Base-by-base conservation (phyloP, 2,888 invertebrate species). In the Octodonta nipae region DNA sequence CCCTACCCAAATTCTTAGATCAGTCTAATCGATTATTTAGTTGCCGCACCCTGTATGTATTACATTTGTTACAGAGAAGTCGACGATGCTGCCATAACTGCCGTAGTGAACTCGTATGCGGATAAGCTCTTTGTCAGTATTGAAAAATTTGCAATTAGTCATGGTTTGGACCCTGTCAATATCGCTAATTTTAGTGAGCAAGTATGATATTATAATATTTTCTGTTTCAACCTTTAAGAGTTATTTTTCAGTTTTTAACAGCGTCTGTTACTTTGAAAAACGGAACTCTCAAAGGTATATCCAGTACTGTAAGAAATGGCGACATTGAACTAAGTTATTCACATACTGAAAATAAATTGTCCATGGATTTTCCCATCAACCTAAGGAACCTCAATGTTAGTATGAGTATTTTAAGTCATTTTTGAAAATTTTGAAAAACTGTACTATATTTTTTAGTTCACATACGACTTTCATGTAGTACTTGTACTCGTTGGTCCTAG, bases 271-370 rank as follows among this genome's bases (percentile, higher is more conserved):
- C 12, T 34, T 56, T 71, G 38, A 56, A 60, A 30, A 51, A 66
- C 34, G 71, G 71, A 2, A 47, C 53, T 45, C 59, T 70, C 60
- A 59, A 60, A 5, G 69, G 68, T 3, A 46, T 70, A 10, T 56
- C 59, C 3, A 65, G 66, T 32, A 57, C 68, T 1, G 50, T 47
- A 3, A 64, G 70, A 16, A 58, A 58, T 15, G 67, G 66, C 3
- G 65, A 70, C 46, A 67, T 68, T 38, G 33, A 32, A 3, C 16
- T 35, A 16, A 35, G 10, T 15, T 35, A 35, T 26, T 10, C 15
- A 6, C 28, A 20, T 13, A 29, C 3, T 11, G 13, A 15, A 13
- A 32, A 32, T 26, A 3, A 2, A 17, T 2, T 32, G 13, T 25
- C 26, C 7, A 13, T 32, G 3, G 10, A 27, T 16, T 12, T 32